These are phyloP conservation scores for Phodopus roborovskii DNA, from an alignment of 2,113 vertebrate genomes.

Conservation along the genomic window DNA sequence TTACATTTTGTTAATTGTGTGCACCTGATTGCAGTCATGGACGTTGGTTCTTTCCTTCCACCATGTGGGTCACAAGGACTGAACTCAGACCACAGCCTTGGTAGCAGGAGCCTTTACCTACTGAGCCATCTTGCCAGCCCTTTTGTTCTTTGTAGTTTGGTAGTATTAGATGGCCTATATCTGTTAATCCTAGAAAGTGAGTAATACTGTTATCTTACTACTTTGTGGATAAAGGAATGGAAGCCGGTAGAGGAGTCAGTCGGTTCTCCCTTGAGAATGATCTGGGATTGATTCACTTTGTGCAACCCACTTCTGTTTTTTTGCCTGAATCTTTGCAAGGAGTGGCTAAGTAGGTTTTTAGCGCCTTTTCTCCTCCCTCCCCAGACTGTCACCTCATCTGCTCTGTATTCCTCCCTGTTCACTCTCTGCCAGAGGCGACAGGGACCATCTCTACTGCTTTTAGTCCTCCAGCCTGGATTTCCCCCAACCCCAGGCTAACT, in stretches of 20 bases:
- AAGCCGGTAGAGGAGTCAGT: background rate
- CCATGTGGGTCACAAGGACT: background rate
- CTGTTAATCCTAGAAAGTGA: slow-evolving; percentile 17
- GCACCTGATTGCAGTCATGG: background rate
- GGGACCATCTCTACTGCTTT: background rate
- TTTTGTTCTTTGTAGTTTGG: background rate
- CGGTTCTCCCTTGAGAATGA: background rate
- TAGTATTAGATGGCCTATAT: background rate
- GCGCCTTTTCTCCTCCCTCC: background rate
- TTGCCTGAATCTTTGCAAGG: background rate
- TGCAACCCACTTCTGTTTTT: background rate
- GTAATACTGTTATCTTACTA: background rate
- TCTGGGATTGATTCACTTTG: background rate
- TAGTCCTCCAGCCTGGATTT: background rate
- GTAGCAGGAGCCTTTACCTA: background rate
- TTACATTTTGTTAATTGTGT: background rate
- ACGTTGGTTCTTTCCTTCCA: background rate
- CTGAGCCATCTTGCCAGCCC: background rate
- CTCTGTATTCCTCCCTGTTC: background rate
- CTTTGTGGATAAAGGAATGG: background rate
- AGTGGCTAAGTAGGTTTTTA: background rate
- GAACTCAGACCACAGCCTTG: background rate
- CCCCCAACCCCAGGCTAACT: background rate
- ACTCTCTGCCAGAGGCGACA: background rate
- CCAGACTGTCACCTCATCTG: background rate